phyloP scores from a whole-genome alignment of 2,113 vertebrate species.

The Leptobrachium leishanense region DNA sequence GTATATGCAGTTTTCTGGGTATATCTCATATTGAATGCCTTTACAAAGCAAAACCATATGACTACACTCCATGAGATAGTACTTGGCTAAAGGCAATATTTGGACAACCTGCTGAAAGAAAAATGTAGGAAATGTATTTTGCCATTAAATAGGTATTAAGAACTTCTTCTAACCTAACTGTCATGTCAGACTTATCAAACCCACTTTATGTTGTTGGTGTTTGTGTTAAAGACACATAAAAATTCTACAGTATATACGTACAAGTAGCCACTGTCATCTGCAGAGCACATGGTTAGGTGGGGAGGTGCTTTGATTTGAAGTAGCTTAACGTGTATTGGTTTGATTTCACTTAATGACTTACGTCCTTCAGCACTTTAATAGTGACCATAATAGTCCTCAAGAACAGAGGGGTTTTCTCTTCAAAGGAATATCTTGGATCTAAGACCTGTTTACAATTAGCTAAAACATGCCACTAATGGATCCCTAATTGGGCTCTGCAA shows the following conservation, averaged over 20 bases:
- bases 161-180: no score
- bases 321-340: constrained; percentile 53
- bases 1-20: no score
- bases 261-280: constrained; percentile 54
- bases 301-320: constrained; percentile 63
- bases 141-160: no score
- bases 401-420: constrained; percentile 60
- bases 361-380: constrained; percentile 54
- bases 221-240: constrained; percentile 29
- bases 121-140: no score
- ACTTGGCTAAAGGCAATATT: no score
- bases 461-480: constrained; percentile 62
- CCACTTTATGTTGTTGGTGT: no score
- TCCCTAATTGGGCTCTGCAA: constrained; percentile 68
- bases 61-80: no score
- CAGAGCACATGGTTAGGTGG: constrained; percentile 57
- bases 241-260: constrained; percentile 57
- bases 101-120: no score
- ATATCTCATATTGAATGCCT: no score
- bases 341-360: constrained; percentile 58
- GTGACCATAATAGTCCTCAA: constrained; percentile 60
- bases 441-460: constrained; percentile 68
- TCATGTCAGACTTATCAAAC: no score
- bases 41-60: no score
- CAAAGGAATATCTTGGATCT: constrained; percentile 59